Evolutionary conservation across 2,797 vertebrate genomes (phyloP), one percentile per base, ranked within the genome.

Genomic region (Lutjanus argentimaculatus): DNA sequence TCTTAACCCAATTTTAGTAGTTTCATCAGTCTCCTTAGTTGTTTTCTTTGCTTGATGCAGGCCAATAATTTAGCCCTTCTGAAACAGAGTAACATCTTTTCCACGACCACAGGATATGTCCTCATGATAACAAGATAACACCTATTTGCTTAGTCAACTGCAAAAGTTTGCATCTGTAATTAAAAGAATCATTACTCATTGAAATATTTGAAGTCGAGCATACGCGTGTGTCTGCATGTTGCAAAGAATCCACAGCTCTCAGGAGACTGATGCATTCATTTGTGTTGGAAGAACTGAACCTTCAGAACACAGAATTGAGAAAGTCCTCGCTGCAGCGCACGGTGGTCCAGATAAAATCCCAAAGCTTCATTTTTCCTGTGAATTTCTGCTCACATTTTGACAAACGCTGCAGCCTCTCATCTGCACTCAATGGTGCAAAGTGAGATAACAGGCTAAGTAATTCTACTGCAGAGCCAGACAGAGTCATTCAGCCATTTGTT

Each of bases 401-500:
- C 76, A 49, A 58, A 67, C 22, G 6, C 19, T 10, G 40, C 64
- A 2, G 65, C 67, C 15, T 53, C 55, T 74, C 78, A 53, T 57
- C 74, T 13, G 40, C 51, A 16, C 69, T 80, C 81, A 25, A 0
- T 1, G n/a, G 73, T 51, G 73, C 62, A 53, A 66, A 79, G 52
- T 42, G 57, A 65, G 83, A 84, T 84, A 77, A 86, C n/a, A 6
- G 52, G 9, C 8, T 13, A 8, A 75, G 30, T 67, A 25, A 78
- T 43, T 80, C 59, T 30, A 0, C 68, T 21, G 74, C 77, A 46
- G 71, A n/a, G 63, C 5, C 9, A n/a, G 70, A n/a, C 46, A 10
- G 52, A 80, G 49, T 25, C 68, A 59, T 57, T 77, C 55, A 74
- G 61, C 75, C 78, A 43, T 79, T 85, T 53, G 62, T 72, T 70